These are phyloP conservation scores for Aspiorhynchus laticeps DNA, from an alignment of 2,113 vertebrate genomes.

Conservation along the genomic window DNA sequence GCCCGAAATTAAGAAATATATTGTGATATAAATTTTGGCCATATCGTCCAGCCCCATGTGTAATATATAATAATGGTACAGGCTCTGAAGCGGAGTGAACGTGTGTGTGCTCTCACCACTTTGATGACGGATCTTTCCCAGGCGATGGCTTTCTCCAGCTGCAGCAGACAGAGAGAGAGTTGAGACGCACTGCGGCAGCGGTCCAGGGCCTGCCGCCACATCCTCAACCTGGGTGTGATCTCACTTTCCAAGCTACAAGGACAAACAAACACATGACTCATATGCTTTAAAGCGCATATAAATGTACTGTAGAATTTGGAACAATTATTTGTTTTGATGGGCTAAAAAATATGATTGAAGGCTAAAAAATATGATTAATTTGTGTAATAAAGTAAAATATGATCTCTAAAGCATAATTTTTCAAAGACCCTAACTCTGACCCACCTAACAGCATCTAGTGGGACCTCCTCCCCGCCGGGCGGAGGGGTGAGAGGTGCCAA, in stretches of 20 bases:
- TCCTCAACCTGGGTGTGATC: slow-evolving; percentile 88
- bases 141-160: slow-evolving; percentile 91
- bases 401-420: not conserved
- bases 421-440: slow-evolving; percentile 24
- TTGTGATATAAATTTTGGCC: too few species aligned
- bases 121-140: slow-evolving; percentile 95
- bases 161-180: slow-evolving; percentile 86
- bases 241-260: slow-evolving; percentile 83
- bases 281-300: slow-evolving; percentile 53
- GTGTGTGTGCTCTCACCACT: slow-evolving; percentile 82
- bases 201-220: slow-evolving; percentile 91
- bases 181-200: slow-evolving; percentile 90
- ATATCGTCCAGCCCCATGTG: not conserved
- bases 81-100: not conserved
- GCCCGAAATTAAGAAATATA: too few species aligned
- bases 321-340: not conserved
- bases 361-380: not conserved
- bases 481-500: slow-evolving; percentile 76
- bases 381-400: not conserved
- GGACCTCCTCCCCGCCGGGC: slow-evolving; percentile 72
- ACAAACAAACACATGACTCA: slow-evolving; percentile 1
- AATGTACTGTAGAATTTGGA: not conserved
- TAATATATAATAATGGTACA: not conserved
- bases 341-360: not conserved
- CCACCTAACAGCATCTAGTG: slow-evolving; percentile 67